A percentile compares a stretch with the other conserved stretches of the same genome.
Conservation (phyloP, 2,797 vertebrate genomes). For the Sebastes umbrosus region DNA sequence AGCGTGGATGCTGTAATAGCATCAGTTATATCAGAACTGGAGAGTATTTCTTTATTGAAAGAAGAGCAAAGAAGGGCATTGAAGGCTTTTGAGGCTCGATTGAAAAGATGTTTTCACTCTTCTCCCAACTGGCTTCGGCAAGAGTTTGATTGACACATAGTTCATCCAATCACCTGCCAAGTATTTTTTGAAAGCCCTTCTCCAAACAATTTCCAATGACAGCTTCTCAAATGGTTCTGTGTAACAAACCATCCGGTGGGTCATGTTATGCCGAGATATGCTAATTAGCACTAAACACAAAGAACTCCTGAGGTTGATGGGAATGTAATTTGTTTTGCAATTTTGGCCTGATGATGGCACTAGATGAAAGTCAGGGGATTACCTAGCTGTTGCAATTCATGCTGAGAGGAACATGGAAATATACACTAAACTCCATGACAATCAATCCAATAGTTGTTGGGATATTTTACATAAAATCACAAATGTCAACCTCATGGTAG, state of each 20-base stretch:
- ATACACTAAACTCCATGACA: no score
- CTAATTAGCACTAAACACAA: neutral
- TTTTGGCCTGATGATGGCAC: no score
- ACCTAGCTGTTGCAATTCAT: neutral
- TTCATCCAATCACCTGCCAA: neutral
- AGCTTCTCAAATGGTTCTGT: neutral
- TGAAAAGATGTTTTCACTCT: neutral
- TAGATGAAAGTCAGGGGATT: neutral
- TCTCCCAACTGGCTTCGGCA: neutral
- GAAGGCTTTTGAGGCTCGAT: neutral
- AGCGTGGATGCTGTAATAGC: no score
- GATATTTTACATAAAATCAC: no score
- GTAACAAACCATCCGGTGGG: neutral
- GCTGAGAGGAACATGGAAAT: neutral
- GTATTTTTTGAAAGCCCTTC: neutral
- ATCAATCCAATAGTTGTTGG: no score
- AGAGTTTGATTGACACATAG: neutral
- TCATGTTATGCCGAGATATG: neutral
- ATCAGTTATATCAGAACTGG: no score
- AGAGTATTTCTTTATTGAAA: neutral
- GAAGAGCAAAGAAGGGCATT: neutral
- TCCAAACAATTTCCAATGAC: neutral
- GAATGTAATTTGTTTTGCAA: neutral
- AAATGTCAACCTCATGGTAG: no score
- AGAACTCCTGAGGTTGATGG: no score